Base-by-base conservation (phyloP, 2,797 vertebrate species). In the Urocyon cinereoargenteus region DNA sequence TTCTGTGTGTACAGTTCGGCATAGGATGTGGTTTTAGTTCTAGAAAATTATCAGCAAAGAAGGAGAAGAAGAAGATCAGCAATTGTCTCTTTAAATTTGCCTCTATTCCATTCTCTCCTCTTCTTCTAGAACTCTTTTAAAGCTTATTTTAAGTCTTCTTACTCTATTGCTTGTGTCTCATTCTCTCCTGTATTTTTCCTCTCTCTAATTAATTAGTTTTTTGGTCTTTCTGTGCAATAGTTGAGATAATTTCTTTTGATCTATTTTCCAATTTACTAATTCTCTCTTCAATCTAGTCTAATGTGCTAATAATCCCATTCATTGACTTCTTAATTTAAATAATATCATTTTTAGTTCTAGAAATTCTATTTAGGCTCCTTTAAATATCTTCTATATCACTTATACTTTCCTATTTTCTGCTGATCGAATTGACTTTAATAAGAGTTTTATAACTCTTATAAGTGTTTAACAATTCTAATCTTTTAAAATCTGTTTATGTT, bases 221-320 rank as follows among this genome's bases (percentile, higher is more conserved):
- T 90, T 62, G 55, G 18, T 92, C 53, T 70, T 84, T 34, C 61
- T 64, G 10, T 16, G 2, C 61, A 53, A 10, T 49, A 9, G 31
- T 89, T 45, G 79, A 92, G 31, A 31, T 45, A 61, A 36, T 84
- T 96, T 91, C 68, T 84, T 93, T 64, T 72, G 53, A 45, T 62
- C 13, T 62, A 45, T 92, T 92, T 78, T 94, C 28, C 1, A 6
- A 57, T 36, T 77, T n/a, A 78, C 24, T 36, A 64, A 84, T 70
- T 75, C 49, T 77, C 51, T 84, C 51, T 62, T 91, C 57, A 57
- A 49, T 19, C 79, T 59, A 28, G 34, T 90, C 66, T 85, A 79
- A 45, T 14, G 13, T 45, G 15, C n/a, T 57, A 78, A 26, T 81
- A 83, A 78, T 68, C 24, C 12, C 36, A 53, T 51, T 57, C 15